Percentiles rank a stretch among this genome's conserved stretches.
phyloP scores from a whole-genome alignment of 2,888 invertebrate species.

The Epirrhoe tristata region DNA sequence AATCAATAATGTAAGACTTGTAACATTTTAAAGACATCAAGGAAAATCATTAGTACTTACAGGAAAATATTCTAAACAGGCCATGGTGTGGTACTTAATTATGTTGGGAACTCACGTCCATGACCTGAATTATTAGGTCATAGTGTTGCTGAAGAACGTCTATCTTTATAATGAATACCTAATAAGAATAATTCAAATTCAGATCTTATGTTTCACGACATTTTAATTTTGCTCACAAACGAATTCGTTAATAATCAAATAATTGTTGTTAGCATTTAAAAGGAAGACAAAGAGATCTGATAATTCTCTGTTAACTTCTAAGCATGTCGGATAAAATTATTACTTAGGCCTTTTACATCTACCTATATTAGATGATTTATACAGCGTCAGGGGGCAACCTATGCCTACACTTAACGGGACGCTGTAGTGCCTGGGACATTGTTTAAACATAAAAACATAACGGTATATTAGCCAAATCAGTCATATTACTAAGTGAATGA shows the following conservation, averaged over 20 bases:
- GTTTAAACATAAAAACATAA: too few relatives aligned
- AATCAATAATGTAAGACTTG: background rate
- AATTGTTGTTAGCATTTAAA: background rate
- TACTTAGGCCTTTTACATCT: too few relatives aligned
- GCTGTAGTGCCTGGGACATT: too few relatives aligned
- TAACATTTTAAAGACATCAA: background rate
- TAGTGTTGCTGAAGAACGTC: background rate
- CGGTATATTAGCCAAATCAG: slow-evolving; percentile 77
- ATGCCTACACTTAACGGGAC: too few relatives aligned
- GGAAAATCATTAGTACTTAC: slow-evolving; percentile 1
- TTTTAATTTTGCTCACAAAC: background rate
- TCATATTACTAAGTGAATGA: slow-evolving; percentile 74
- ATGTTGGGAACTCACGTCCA: background rate
- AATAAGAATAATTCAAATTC: too few relatives aligned
- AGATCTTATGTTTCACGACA: too few relatives aligned
- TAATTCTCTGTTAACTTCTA: slow-evolving; percentile 30
- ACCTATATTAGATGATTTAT: too few relatives aligned
- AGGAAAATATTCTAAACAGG: slow-evolving; percentile 3
- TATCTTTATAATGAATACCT: background rate
- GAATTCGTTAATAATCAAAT: background rate
- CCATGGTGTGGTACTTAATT: background rate
- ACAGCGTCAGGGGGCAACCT: too few relatives aligned
- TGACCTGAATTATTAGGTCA: background rate
- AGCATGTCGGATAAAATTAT: slow-evolving; percentile 54
- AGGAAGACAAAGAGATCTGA: background rate